A percentile compares a stretch with the other conserved stretches of the same genome.
Conservation (phyloP, 2,113 vertebrate species). For the Psittacus erithacus region DNA sequence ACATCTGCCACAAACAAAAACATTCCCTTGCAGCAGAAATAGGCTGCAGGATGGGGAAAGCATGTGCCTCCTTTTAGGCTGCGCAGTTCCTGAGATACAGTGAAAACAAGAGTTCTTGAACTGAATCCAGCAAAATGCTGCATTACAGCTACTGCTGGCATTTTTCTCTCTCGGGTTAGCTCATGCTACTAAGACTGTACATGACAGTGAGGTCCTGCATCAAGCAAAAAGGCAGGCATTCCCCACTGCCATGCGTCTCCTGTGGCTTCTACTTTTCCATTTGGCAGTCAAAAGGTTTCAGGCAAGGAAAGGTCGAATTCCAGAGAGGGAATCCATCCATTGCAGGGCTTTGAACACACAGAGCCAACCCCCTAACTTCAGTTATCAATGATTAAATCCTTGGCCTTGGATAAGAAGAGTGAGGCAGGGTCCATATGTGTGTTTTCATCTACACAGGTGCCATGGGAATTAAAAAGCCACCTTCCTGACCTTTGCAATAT, state of each 20-base stretch:
- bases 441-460: accelerated
- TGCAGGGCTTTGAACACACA: not conserved
- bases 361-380: not conserved
- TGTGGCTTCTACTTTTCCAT: not conserved
- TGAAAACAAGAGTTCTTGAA: not conserved
- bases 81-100: not conserved
- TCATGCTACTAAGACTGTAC: not conserved
- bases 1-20: not conserved
- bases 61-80: accelerated
- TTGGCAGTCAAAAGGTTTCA: not conserved
- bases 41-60: not conserved
- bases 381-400: not conserved
- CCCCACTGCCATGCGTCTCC: not conserved
- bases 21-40: not conserved
- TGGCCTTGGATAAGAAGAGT: not conserved
- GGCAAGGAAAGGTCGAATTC: not conserved
- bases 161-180: not conserved
- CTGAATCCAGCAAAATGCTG: not conserved
- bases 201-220: not conserved
- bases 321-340: not conserved
- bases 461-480: not conserved
- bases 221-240: not conserved
- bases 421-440: not conserved
- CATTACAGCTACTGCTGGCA: not conserved
- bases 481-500: not conserved